Base-by-base conservation (phyloP, 2,113 vertebrate genomes). In the Lagopus muta region DNA sequence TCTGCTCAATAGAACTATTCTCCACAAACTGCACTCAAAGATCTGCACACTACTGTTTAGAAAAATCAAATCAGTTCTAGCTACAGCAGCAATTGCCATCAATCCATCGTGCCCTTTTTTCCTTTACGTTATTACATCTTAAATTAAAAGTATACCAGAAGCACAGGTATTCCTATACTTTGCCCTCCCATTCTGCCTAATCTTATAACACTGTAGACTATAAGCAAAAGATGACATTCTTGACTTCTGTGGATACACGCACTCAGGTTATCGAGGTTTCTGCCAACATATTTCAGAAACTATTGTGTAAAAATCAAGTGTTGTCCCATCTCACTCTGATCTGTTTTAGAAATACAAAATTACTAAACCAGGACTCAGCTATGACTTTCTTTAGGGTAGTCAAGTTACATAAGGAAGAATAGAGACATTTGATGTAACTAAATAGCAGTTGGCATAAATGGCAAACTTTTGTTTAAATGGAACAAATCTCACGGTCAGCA, bases 341-440 rank as follows among this genome's bases (percentile, higher is more conserved):
- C 95, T 94, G 94, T 55, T 96, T 96, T 92, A 93, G 89, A 94
- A 93, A 96, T 94, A 94, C 47, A 83, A 89, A 86, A 95, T 96
- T 94, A 91, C 87, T 94, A 96, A 96, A 96, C 64, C 94, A 94
- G 94, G 61, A 77, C 64, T 88, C 84, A 1, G 14, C 60, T 78
- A 91, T 66, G 72, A 77, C 28, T 8, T 6, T 80, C 92, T 83
- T 87, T 36, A 67, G 65, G 22, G 38, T 82, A 93, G 92, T 91
- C 64, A 91, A 74, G 76, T 96, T 94, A 93, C 87, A 80, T 93
- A 95, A 95, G 78, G 89, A 82, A 42, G 42, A 92, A 85, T 1
- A 94, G 57, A 91, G 72, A 92, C 24, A 74, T 47, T n/a, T 40
- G 42, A 71, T 71, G 61, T 86, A 97, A 96, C 90, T 71, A 61